Percentiles rank a stretch among this genome's conserved stretches.
These are phyloP conservation scores for Chaetorhynchus papuensis DNA, from an alignment of 2,113 vertebrate species.

Conservation along the genomic window DNA sequence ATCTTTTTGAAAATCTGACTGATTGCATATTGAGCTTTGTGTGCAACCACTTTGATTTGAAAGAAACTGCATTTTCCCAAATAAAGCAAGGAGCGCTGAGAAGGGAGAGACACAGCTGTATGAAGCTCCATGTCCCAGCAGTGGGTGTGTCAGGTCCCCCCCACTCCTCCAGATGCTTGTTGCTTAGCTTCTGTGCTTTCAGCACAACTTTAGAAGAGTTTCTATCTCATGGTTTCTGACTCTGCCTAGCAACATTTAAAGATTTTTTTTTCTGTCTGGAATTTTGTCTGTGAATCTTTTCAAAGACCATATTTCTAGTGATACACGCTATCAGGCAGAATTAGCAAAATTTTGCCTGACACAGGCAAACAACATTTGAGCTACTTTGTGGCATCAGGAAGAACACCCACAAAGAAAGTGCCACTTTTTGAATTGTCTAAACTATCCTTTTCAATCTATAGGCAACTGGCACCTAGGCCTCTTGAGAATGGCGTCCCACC, in stretches of 20 bases:
- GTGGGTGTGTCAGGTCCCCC: neutral
- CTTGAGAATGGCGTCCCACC: constrained; percentile 42
- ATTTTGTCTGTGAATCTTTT: neutral
- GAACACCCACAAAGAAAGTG: neutral
- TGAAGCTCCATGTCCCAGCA: constrained; percentile 47
- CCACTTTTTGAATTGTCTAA: constrained; percentile 22
- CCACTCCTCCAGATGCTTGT: constrained; percentile 21
- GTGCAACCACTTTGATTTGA: constrained; percentile 65
- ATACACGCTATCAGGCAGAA: neutral
- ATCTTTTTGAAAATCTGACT: constrained; percentile 63
- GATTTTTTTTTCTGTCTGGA: neutral
- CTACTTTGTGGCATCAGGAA: neutral
- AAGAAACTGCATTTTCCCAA: constrained; percentile 65
- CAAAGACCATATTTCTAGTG: neutral
- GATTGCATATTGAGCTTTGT: constrained; percentile 61
- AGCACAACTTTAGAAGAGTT: neutral
- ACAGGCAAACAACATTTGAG: neutral
- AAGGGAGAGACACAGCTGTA: constrained; percentile 51
- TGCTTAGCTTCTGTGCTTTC: neutral
- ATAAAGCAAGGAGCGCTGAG: constrained; percentile 59
- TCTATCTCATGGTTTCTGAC: neutral
- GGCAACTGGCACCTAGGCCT: constrained; percentile 64
- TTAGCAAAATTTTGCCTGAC: neutral
- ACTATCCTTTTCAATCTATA: constrained; percentile 34
- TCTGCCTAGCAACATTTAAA: neutral